Conservation (phyloP, 2,888 invertebrate species). For the Thereva nobilitata region DNA sequence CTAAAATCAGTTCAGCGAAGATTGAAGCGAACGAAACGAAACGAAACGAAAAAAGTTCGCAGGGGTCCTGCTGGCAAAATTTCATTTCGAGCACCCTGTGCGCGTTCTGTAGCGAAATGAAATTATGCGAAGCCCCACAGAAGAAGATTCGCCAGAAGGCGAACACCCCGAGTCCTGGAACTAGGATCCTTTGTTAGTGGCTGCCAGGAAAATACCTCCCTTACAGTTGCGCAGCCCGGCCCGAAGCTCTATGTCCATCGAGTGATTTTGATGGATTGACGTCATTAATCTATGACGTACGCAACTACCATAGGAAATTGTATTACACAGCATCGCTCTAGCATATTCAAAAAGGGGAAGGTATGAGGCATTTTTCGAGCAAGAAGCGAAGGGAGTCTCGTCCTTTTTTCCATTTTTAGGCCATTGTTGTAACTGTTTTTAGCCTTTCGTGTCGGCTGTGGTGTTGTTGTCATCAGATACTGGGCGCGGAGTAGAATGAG, state of each 20-base stretch:
- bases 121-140: conserved; percentile 34
- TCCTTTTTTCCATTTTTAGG: conserved; percentile 6
- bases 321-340: conserved; percentile 43
- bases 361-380: conserved; percentile 32
- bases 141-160: conserved; percentile 22
- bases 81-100: conserved; percentile 35
- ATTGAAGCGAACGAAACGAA: conserved; percentile 4
- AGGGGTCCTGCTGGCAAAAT: conserved; percentile 35
- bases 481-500: not conserved
- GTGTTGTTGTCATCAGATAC: conserved; percentile 29
- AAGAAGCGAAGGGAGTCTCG: conserved; percentile 22
- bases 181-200: conserved; percentile 23
- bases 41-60: conserved; percentile 15
- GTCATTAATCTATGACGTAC: conserved; percentile 61
- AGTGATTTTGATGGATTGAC: conserved; percentile 58
- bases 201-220: conserved; percentile 22
- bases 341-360: conserved; percentile 25
- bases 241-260: conserved; percentile 54
- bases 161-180: conserved; percentile 1
- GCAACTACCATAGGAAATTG: conserved; percentile 54
- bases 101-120: conserved; percentile 27
- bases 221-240: conserved; percentile 26
- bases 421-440: conserved; percentile 26
- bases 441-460: conserved; percentile 22
- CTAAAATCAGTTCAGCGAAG: conserved; percentile 33